Base-by-base conservation (phyloP, 2,888 invertebrate species). In the Harmothoe impar region DNA sequence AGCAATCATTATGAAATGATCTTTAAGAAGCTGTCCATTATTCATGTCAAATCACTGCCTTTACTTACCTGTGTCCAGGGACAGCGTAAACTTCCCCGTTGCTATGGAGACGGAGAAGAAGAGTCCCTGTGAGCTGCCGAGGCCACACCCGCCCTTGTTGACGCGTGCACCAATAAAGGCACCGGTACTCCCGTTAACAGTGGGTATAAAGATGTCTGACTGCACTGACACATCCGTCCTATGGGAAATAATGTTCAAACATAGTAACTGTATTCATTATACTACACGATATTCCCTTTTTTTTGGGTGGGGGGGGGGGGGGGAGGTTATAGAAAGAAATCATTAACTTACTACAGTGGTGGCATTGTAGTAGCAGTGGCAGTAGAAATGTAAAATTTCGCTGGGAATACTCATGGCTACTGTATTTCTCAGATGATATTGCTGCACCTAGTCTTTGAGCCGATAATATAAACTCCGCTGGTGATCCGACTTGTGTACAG, bases 131-230 rank as follows among this genome's bases (percentile, higher is more conserved):
- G 95, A 92, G 29, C 89, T 90, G 89, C 92, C 93, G 12, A 94
- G 91, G 7, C 90, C 68, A 91, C 95, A 95, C 7, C 95, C 95
- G 51, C 94, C 94, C 86, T 93, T 92, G 91, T 93, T 92, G 12
- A 95, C 93, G 29, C 94, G 91, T 1, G 94, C 94, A 10, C 94
- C 95, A 17, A 95, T 89, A 92, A 94, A 95, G 5, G 94, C 94
- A 7, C 94, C 94, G 10, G 93, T 91, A 0, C 94, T 93, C 15
- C 92, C 94, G 91, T 95, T 95, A 10, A 94, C 93, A 5, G 35
- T 84, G 0, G 93, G 94, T 23, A 94, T 12, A n/a, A 62, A 62
- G 20, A 89, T 89, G n/a, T 91, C 89, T 15, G 81, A 29, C 68
- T 89, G 89, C 23, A 89, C 89, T 10, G 89, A 25, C 23, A 91